A percentile compares a stretch with the other conserved stretches of the same genome.
Evolutionary conservation across 1,140 invertebrate genomes (phyloP).

Genomic region (Rhysida immarginata): DNA sequence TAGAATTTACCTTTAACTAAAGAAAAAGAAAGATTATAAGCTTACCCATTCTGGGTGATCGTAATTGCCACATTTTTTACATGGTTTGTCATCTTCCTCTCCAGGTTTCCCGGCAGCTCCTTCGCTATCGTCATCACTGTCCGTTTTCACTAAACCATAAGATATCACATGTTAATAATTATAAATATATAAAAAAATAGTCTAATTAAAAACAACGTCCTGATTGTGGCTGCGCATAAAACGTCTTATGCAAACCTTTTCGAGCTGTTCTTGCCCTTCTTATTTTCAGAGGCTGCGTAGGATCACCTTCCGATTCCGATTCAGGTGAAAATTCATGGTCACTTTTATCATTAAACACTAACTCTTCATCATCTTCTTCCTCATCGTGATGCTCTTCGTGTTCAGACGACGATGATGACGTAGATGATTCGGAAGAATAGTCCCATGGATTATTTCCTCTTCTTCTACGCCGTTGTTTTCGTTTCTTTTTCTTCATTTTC

Average conservation of each 20-base stretch:
- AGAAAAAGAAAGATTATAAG: too few relatives aligned
- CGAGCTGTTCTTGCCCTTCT: conserved; percentile 46
- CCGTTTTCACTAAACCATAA: conserved; percentile 9
- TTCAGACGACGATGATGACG: conserved; percentile 41
- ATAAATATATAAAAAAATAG: too few relatives aligned
- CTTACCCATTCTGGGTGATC: conserved; percentile 75
- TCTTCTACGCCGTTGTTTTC: conserved; percentile 36
- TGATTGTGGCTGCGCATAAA: background rate
- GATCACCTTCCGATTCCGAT: conserved; percentile 41
- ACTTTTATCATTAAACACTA: conserved; percentile 44
- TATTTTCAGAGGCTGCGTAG: conserved; percentile 35
- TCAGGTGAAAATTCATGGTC: conserved; percentile 83
- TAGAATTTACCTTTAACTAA: too few relatives aligned
- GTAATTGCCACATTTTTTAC: conserved; percentile 67
- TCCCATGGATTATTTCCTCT: conserved; percentile 49
- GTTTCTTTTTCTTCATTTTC: conserved; percentile 21
- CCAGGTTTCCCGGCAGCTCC: conserved; percentile 11
- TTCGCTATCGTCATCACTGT: conserved; percentile 11
- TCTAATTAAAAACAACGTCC: too few relatives aligned
- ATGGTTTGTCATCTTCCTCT: conserved; percentile 38
- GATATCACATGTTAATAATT: too few relatives aligned
- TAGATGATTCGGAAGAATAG: conserved; percentile 41
- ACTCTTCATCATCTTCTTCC: conserved; percentile 39
- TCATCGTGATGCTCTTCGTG: conserved; percentile 38
- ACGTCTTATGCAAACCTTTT: conserved; percentile 32